Evolutionary conservation across 1,140 invertebrate species (phyloP).

Genomic region (Eulimnadia texana): DNA sequence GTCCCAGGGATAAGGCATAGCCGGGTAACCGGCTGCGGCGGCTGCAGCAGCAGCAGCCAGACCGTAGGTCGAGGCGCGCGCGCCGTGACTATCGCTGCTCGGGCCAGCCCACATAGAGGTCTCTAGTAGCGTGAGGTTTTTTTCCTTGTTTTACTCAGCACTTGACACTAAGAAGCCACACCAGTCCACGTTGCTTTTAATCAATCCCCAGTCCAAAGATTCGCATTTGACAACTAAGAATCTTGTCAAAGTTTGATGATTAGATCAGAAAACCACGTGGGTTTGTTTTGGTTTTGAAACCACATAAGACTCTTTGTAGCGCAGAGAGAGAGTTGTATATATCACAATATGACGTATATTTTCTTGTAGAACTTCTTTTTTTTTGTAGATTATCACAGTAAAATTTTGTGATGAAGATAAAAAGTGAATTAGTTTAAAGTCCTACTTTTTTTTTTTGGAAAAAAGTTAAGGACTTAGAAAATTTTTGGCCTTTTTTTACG

Average conservation of each 20-base stretch:
- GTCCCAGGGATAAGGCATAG: constrained; percentile 17
- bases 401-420: no score
- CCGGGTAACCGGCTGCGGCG: constrained; percentile 6
- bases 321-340: background rate
- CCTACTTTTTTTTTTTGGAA: background rate
- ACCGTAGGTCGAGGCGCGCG: constrained; percentile 12
- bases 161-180: no score
- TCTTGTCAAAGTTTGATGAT: no score
- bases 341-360: background rate
- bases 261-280: background rate
- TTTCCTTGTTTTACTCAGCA: no score
- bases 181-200: no score
- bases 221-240: no score
- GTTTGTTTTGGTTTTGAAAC: background rate
- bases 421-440: no score
- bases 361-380: background rate
- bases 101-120: constrained; percentile 16
- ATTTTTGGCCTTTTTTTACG: background rate
- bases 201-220: no score
- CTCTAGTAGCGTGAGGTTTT: background rate
- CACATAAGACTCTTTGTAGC: no score
- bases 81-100: constrained; percentile 10
- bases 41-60: constrained; percentile 2
- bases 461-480: background rate
- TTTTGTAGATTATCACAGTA: no score